phyloP scores from a whole-genome alignment of 2,888 invertebrate species.

The Tineola bisselliella region DNA sequence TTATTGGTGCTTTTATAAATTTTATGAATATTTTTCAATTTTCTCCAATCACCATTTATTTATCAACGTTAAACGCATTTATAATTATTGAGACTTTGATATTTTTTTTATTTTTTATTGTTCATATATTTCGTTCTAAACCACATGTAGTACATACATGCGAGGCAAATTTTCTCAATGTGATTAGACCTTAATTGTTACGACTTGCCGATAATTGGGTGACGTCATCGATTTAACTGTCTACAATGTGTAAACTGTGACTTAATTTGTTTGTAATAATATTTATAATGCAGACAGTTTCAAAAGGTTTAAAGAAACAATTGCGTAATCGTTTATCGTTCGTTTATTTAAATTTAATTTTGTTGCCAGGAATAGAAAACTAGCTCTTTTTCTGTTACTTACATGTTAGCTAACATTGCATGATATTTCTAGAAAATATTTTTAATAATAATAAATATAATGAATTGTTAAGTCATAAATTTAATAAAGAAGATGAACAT shows the following conservation, averaged over 20 bases:
- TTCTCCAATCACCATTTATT: too few species aligned
- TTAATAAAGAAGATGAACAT: too few species aligned
- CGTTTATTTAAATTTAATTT: neutral
- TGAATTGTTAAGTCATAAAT: too few species aligned
- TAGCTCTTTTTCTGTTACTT: neutral
- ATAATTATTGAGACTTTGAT: too few species aligned
- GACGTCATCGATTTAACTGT: conserved; percentile 4
- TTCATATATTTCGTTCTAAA: too few species aligned
- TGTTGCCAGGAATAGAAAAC: neutral
- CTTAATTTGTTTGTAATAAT: conserved; percentile 5
- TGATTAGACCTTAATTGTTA: neutral
- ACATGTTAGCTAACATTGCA: too few species aligned
- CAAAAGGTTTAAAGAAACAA: neutral
- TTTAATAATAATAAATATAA: too few species aligned
- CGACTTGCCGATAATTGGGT: neutral
- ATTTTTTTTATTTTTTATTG: too few species aligned
- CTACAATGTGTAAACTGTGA: conserved; percentile 2
- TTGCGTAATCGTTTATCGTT: neutral
- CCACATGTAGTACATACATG: too few species aligned
- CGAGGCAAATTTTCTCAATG: neutral
- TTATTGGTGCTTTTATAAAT: conserved; percentile 1
- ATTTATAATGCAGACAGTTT: neutral
- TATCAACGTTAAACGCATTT: too few species aligned
- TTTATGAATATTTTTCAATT: neutral
- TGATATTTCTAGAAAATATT: too few species aligned